Percentiles rank a stretch among this genome's conserved stretches.
Evolutionary conservation across 2,113 vertebrate species (phyloP).

Genomic region (Himantopus leucocephalus): DNA sequence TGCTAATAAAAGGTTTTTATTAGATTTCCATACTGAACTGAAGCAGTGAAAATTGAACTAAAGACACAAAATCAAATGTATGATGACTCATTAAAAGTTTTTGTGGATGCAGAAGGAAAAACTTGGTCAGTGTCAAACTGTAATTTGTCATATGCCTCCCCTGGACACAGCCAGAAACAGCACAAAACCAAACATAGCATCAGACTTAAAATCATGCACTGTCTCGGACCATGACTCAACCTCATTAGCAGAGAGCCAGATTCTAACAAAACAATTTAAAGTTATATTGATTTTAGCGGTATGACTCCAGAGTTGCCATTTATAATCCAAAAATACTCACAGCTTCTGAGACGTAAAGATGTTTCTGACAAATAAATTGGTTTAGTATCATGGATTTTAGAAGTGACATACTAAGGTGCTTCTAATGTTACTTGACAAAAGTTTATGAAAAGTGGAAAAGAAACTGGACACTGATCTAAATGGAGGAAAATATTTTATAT

Average conservation of each 20-base stretch:
- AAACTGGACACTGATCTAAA: neutral
- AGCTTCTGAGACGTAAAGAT: neutral
- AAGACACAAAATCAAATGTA: neutral
- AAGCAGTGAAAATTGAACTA: neutral
- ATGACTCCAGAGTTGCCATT: neutral
- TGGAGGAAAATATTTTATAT: neutral
- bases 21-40: neutral
- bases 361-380: neutral
- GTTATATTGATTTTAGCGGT: neutral
- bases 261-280: neutral
- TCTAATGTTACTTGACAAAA: neutral
- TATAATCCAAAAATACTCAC: neutral
- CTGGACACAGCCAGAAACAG: neutral
- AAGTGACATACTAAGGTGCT: neutral
- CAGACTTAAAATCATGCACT: neutral
- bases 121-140: neutral
- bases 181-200: neutral
- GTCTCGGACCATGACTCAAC: neutral
- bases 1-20: neutral
- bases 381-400: neutral
- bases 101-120: neutral
- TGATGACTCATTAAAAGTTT: neutral
- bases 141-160: neutral
- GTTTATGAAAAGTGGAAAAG: neutral
- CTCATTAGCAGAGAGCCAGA: neutral